Base-by-base conservation (phyloP, 2,113 vertebrate species). In the Hystrix brachyura region DNA sequence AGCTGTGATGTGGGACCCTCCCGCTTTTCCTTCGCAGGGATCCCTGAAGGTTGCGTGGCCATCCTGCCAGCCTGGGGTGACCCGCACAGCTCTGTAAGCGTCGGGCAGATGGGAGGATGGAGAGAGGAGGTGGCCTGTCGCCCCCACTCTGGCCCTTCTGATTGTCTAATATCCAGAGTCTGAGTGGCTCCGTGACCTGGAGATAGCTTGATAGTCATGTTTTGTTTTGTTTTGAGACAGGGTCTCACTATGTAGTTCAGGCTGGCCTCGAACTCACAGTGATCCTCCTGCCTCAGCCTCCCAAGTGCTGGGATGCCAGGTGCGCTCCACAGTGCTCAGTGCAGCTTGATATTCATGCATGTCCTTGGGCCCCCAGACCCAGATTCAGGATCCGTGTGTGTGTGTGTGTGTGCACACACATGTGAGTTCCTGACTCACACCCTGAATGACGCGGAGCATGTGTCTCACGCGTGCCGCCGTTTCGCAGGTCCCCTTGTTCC, bases 401-500 rank as follows among this genome's bases (percentile, higher is more conserved):
- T 18, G 32, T 32, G 7, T 17, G 14, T 19, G 29, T 18, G 48
- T 78, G 74, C 1, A 2, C 38, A 38, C 38, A 38, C 38, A 5
- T 34, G 1, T 48, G 76, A 55, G 34, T 29, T 80, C 43, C 87
- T 81, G 21, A 19, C 43, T 13, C 8, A 27, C 29, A 23, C 76
- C 64, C 88, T 2, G 1, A 43, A n/a, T 1, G 27, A 69, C 25
- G 8, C 0, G 11, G 69, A 13, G 46, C 67, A 53, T 3, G 59
- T 13, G 32, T 11, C 1, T 32, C 29, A 4, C 3, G 48, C 5
- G 0, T 13, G 43, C 2, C 21, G 5, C 23, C 6, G 29, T 43
- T 38, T 25, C 7, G n/a, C 59, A 65, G 29, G 25, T 34, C 15
- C 21, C 34, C 38, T 53, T n/a, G 65, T n/a, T 27, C 65, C 53